Conservation (phyloP, 2,113 vertebrate species). For the Spilogale gracilis region DNA sequence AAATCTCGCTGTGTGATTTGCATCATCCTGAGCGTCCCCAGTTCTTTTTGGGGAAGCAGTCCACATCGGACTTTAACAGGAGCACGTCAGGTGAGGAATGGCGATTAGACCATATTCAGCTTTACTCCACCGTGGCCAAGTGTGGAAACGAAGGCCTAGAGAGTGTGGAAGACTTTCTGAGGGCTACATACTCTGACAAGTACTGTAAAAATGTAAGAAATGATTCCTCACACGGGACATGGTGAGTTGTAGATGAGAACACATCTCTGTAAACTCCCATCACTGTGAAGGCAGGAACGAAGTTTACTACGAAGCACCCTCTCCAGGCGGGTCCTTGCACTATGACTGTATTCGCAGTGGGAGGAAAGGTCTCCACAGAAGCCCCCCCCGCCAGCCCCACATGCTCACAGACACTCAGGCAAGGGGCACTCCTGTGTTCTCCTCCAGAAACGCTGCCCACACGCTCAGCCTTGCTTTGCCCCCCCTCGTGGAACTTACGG, state of each 20-base stretch:
- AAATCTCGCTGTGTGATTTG: too few relatives aligned
- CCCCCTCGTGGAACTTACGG: background rate
- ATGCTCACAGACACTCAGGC: background rate
- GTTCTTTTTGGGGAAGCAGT: too few relatives aligned
- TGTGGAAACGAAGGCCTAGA: background rate
- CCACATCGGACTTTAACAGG: too few relatives aligned
- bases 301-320: background rate
- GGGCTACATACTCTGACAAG: background rate
- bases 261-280: too few relatives aligned
- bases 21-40: too few relatives aligned
- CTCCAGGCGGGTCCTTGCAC: background rate
- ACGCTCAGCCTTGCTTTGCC: accelerated
- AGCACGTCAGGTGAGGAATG: accelerated
- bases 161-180: background rate
- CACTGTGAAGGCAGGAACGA: background rate
- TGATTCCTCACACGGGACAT: background rate
- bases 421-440: accelerated
- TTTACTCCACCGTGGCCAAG: too few relatives aligned
- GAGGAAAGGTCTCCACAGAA: background rate
- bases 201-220: accelerated
- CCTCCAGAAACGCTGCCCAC: background rate
- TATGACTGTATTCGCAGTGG: too few relatives aligned
- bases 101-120: accelerated
- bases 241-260: accelerated
- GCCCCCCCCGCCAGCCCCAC: accelerated